phyloP scores from a whole-genome alignment of 2,113 vertebrate species.

The Otocyon megalotis region DNA sequence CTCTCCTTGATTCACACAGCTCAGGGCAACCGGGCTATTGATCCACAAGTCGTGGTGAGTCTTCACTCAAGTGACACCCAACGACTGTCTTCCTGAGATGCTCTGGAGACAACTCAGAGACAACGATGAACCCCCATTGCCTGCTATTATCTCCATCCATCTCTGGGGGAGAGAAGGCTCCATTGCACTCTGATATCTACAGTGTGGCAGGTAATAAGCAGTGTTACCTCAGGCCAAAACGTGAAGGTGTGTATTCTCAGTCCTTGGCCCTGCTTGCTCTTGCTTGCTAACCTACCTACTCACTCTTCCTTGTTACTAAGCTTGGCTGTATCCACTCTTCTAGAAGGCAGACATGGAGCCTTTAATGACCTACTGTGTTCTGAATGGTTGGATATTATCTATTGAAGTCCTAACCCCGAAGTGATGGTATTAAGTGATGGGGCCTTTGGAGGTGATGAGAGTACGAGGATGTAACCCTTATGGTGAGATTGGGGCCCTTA shows the following conservation, averaged over 20 bases:
- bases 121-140: not conserved
- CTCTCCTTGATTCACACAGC: not conserved
- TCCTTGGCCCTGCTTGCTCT: not conserved
- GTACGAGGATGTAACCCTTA: not conserved
- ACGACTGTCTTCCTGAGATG: not conserved
- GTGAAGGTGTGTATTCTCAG: not conserved
- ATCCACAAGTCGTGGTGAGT: not conserved
- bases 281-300: not conserved
- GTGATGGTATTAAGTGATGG: not conserved
- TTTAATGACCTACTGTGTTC: not conserved
- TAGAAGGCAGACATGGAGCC: not conserved
- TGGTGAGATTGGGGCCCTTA: not conserved
- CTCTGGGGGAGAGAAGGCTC: not conserved
- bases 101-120: not conserved
- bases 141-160: not conserved
- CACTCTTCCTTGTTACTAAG: not conserved
- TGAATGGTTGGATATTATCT: not conserved
- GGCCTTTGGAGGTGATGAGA: not conserved
- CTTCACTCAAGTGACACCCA: not conserved
- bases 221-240: not conserved
- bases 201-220: not conserved
- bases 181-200: not conserved
- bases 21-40: not conserved
- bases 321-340: not conserved
- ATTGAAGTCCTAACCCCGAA: not conserved